A percentile compares a stretch with the other conserved stretches of the same genome.
phyloP scores from a whole-genome alignment of 2,797 vertebrate genomes.

The Scyliorhinus canicula region DNA sequence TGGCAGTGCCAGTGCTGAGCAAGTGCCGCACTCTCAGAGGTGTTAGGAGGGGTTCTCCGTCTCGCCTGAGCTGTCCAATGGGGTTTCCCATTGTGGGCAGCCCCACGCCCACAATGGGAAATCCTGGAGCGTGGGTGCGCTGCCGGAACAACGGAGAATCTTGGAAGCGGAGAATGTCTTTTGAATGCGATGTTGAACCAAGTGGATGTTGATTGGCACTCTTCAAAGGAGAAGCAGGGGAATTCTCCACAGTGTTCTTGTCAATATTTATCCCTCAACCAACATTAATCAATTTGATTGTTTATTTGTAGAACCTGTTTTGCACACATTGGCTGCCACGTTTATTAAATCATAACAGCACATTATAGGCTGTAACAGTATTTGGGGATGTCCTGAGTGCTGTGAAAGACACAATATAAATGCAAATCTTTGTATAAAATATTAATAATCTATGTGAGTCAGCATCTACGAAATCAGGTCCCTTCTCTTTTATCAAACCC shows the following conservation, averaged over 20 bases:
- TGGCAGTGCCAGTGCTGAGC: background rate
- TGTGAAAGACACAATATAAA: background rate
- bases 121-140: too few species aligned
- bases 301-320: background rate
- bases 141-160: too few species aligned
- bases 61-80: too few species aligned
- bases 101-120: too few species aligned
- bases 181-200: background rate
- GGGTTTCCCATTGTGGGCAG: too few species aligned
- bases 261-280: background rate
- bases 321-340: background rate
- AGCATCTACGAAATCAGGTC: background rate
- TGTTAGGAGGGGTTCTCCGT: too few species aligned
- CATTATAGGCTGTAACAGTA: background rate
- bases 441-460: background rate
- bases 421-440: background rate
- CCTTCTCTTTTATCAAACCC: background rate
- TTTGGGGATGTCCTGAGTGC: background rate
- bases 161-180: too few species aligned
- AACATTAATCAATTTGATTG: background rate
- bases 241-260: background rate
- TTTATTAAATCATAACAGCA: background rate
- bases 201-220: background rate
- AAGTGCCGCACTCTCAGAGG: background rate
- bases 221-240: background rate